Percentiles rank a stretch among this genome's conserved stretches.
These are phyloP conservation scores for Glaucomys volans DNA, from an alignment of 2,113 vertebrate species.

Conservation along the genomic window DNA sequence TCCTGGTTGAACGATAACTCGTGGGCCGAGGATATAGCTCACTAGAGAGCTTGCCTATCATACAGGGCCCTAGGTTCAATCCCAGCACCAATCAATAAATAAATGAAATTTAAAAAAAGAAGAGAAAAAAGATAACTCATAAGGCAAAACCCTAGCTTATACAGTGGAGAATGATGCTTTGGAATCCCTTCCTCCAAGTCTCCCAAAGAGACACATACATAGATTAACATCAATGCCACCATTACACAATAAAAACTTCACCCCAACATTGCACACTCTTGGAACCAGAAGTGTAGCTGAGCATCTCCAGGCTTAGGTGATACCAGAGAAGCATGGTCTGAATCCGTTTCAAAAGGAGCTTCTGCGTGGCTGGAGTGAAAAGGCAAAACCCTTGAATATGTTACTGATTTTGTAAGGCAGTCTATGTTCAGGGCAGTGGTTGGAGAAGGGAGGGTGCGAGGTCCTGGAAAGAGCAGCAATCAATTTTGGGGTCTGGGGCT, in stretches of 20 bases:
- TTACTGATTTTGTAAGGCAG: not conserved
- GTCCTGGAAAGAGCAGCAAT: not conserved
- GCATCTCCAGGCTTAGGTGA: not conserved
- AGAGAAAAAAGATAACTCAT: not conserved
- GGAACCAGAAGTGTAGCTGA: not conserved
- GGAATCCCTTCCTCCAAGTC: not conserved
- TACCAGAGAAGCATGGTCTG: not conserved
- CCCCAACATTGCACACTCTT: not conserved
- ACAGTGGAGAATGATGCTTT: not conserved
- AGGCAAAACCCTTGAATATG: not conserved
- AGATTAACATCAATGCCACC: not conserved
- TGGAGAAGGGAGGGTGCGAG: not conserved
- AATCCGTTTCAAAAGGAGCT: not conserved
- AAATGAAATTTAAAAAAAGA: not conserved
- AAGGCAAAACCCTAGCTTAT: not conserved
- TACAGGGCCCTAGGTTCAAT: not conserved
- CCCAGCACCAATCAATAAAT: not conserved
- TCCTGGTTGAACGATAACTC: not conserved
- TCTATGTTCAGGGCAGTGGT: not conserved
- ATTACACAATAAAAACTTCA: not conserved
- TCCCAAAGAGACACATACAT: not conserved
- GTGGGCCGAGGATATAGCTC: not conserved
- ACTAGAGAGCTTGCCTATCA: not conserved
- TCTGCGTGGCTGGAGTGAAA: not conserved
- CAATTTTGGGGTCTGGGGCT: rapidly evolving